A percentile compares a stretch with the other conserved stretches of the same genome.
These are phyloP conservation scores for Drosophila melanogaster DNA, from an alignment of 1,140 invertebrate species.

Conservation along the genomic window DNA sequence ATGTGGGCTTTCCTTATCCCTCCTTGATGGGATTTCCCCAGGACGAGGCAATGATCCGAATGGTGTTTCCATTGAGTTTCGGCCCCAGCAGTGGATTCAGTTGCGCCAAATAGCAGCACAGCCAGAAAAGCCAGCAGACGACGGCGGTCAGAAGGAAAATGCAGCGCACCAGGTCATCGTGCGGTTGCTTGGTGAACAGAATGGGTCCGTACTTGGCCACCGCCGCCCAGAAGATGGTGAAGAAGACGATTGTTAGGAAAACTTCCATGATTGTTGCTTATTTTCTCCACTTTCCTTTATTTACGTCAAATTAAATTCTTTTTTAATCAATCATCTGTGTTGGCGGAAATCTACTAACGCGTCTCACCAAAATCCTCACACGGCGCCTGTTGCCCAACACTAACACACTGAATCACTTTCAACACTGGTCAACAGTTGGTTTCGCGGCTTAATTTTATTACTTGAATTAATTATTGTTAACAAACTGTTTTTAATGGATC, in stretches of 20 bases:
- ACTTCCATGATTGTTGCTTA: constrained; percentile 15
- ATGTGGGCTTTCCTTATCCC: constrained; percentile 11
- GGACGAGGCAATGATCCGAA: constrained; percentile 90
- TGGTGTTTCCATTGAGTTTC: constrained; percentile 88
- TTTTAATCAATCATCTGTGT: constrained; percentile 35
- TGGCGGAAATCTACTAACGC: constrained; percentile 16
- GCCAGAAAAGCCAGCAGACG: constrained; percentile 96
- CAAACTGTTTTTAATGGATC: not conserved
- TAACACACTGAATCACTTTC: constrained; percentile 2
- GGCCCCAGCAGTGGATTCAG: constrained; percentile 97
- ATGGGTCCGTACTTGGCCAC: constrained; percentile 94
- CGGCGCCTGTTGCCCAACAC: constrained; percentile 5
- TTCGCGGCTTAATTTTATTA: constrained; percentile 15
- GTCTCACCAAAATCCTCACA: constrained; percentile 1
- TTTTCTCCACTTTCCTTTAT: constrained; percentile 15
- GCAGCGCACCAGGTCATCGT: constrained; percentile 92
- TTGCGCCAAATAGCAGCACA: constrained; percentile 96
- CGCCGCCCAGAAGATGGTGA: constrained; percentile 92
- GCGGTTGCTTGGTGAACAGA: constrained; percentile 94
- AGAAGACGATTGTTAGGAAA: constrained; percentile 90
- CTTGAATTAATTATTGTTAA: not conserved
- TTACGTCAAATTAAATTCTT: constrained; percentile 33
- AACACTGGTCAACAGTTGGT: constrained; percentile 13
- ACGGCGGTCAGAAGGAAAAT: constrained; percentile 94
- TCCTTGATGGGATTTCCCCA: constrained; percentile 88